phyloP scores from a whole-genome alignment of 2,113 vertebrate genomes.

The Rynchops niger region DNA sequence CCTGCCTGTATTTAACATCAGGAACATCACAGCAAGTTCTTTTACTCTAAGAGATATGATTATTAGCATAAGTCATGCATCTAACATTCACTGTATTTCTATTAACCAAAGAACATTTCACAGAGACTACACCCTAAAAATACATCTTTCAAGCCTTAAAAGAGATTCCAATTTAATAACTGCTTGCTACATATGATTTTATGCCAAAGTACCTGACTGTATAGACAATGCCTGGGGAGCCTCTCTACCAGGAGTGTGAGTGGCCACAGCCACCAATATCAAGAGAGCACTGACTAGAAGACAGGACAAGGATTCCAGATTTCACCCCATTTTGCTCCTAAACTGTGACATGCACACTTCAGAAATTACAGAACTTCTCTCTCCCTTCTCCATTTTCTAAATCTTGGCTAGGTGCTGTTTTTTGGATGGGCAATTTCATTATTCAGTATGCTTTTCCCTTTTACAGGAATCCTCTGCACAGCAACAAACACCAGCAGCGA shows the following conservation, averaged over 20 bases:
- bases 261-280: not conserved
- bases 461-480: not conserved
- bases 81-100: not conserved
- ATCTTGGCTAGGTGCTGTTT: not conserved
- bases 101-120: slow-evolving; percentile 35
- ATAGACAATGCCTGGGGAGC: not conserved
- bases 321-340: not conserved
- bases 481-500: not conserved
- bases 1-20: slow-evolving; percentile 3
- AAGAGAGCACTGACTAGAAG: not conserved
- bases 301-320: not conserved
- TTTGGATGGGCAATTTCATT: not conserved
- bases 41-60: not conserved
- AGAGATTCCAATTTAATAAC: slow-evolving; percentile 15
- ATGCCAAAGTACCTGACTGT: slow-evolving; percentile 11
- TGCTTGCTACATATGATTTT: not conserved
- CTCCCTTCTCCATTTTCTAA: not conserved
- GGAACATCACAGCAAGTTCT: slow-evolving; percentile 15
- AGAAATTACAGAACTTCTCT: not conserved
- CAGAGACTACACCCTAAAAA: slow-evolving; percentile 41
- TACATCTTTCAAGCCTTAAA: not conserved
- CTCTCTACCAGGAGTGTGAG: not conserved
- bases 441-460: not conserved
- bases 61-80: not conserved
- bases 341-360: not conserved